Base-by-base conservation (phyloP, 2,113 vertebrate genomes). In the Salvator merianae region DNA sequence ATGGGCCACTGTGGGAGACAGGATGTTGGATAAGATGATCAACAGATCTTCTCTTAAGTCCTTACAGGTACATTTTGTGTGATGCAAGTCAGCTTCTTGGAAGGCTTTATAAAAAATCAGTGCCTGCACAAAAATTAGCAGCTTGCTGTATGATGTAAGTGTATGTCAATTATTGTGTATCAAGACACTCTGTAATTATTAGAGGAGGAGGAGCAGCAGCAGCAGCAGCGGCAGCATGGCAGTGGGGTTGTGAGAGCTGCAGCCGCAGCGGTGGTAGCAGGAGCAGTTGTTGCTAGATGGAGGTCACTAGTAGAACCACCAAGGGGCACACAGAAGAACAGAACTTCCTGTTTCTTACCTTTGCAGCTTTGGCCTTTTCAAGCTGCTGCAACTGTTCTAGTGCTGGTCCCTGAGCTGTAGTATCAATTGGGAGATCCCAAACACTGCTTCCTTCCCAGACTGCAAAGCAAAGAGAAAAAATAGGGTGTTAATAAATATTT, bases 371-470 rank as follows among this genome's bases (percentile, higher is more conserved):
- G 88, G 97, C 96, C 90, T 99, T 99, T 93, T 99, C 99, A 71
- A 99, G 95, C 94, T 99, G 98, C 89, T 99, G 98, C 91, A 99
- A 97, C 93, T 99, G 99, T 82, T 99, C 98, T 73, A 98, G 96
- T 90, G 98, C 97, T 89, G 98, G 96, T 91, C 97, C 97, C 90
- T 98, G 96, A 89, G 97, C 89, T 81, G 97, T 85, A 65, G 97
- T 95, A 90, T 99, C 99, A 81, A 98, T 96, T 32, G 99, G 99
- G 91, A 99, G 96, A 95, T 99, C 99, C 99, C 99, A 99, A 40
- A 99, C 98, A 78, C 99, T 99, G 95, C 96, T 96, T 89, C 98
- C 97, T 94, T 99, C 99, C 99, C 99, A 99, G 50, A 97, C 98
- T 98, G 81, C 87, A 90, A 76, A 85, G 72, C 8, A 69, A 89